Evolutionary conservation across 1,140 invertebrate species (phyloP).

Genomic region (Teleopsis dalmanni): DNA sequence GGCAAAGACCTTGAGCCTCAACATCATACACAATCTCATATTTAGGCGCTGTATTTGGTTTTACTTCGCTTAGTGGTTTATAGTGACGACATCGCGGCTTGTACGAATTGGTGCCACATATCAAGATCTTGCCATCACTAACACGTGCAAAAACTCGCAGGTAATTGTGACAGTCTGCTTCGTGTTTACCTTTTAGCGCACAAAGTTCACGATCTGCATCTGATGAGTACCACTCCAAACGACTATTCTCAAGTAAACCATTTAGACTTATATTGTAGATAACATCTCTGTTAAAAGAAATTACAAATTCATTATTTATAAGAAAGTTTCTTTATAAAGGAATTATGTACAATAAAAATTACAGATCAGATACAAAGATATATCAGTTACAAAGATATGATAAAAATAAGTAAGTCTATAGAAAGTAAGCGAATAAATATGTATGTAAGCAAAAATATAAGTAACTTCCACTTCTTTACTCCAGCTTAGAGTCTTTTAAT

Average conservation of each 20-base stretch:
- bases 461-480: no score
- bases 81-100: conserved; percentile 78
- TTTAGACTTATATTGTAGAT: conserved; percentile 73
- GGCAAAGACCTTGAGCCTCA: conserved; percentile 79
- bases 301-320: not conserved
- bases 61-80: conserved; percentile 10
- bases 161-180: conserved; percentile 91
- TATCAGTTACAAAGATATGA: no score
- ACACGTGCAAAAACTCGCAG: conserved; percentile 71
- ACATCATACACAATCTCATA: conserved; percentile 56
- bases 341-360: no score
- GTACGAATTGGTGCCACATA: conserved; percentile 96
- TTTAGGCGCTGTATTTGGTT: conserved; percentile 1
- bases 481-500: no score
- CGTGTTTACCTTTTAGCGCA: conserved; percentile 76
- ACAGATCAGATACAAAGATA: no score
- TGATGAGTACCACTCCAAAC: conserved; percentile 78
- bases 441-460: not conserved
- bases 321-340: no score
- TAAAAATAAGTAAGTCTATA: not conserved
- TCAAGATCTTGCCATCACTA: conserved; percentile 64
- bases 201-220: conserved; percentile 76
- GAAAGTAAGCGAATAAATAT: not conserved
- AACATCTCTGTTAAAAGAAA: conserved; percentile 50
- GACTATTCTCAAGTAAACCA: conserved; percentile 56